phyloP scores from a whole-genome alignment of 2,113 vertebrate genomes.

The Rhizomys pruinosus region DNA sequence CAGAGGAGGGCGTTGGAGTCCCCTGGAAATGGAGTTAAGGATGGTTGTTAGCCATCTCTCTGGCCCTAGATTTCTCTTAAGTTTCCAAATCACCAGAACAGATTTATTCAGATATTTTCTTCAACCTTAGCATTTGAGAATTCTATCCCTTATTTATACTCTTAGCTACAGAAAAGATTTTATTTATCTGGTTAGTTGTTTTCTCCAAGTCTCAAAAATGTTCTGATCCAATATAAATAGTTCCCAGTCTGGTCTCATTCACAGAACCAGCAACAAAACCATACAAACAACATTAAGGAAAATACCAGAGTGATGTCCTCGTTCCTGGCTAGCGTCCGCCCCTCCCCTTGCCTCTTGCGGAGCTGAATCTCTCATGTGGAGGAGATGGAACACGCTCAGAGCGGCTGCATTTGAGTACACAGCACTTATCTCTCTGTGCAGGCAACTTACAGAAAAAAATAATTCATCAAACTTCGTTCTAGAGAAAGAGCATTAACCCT shows the following conservation, averaged over 20 bases:
- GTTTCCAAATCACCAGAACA: background rate
- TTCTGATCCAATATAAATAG: background rate
- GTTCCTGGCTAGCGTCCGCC: background rate
- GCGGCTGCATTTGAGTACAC: slow-evolving; percentile 65
- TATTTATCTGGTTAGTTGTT: background rate
- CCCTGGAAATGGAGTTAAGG: no score
- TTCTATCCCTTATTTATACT: background rate
- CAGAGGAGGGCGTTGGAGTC: no score
- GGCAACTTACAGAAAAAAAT: slow-evolving; percentile 67
- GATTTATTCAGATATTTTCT: slow-evolving; percentile 8
- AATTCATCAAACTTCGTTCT: slow-evolving; percentile 73
- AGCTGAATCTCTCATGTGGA: slow-evolving; percentile 32
- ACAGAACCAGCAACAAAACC: background rate
- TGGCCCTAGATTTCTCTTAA: no score
- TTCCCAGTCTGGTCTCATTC: slow-evolving; percentile 1
- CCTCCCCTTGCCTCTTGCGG: slow-evolving; percentile 26
- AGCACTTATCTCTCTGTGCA: slow-evolving; percentile 82
- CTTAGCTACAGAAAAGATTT: background rate
- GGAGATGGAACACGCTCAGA: slow-evolving; percentile 70
- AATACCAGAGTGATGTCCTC: background rate
- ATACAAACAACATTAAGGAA: background rate
- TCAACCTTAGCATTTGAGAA: background rate
- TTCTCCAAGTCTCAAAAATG: slow-evolving; percentile 6
- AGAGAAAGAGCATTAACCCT: slow-evolving; percentile 54
- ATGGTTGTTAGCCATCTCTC: background rate